Evolutionary conservation across 2,797 vertebrate genomes (phyloP), one percentile per base, ranked within the genome.

Genomic region (Macropodus opercularis): DNA sequence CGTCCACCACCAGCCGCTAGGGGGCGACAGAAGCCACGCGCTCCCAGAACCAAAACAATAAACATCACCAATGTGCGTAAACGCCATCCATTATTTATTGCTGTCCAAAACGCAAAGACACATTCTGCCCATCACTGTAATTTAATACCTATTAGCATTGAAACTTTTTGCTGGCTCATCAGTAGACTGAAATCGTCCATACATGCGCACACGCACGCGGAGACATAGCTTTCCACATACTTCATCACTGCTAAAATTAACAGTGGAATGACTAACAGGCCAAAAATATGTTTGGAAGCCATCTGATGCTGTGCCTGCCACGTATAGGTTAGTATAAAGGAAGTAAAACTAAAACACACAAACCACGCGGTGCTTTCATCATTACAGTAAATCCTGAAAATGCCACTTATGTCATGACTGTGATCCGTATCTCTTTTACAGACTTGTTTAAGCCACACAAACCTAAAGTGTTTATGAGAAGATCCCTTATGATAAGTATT

Each of bases 261-360:
- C 9, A 8, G 5, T 8, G 3, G 11, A 27, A 15, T 84, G 59
- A 80, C 52, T 65, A 41, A 72, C n/a, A 41, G 3, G 5, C n/a
- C 13, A 46, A 4, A 55, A 44, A 47, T 50, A 65, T 59, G 35
- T 50, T 2, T 22, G 2, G 12, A 12, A 44, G 19, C 22, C 63
- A 60, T 36, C 17, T 32, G 34, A 52, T 32, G 1, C 29, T 40
- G 42, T 24, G 21, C 18, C 12, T 46, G 26, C 31, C n/a, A 36
- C 15, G 13, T 61, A 1, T 36, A 2, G 22, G 12, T 0, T 11
- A 7, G 5, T 8, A 6, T 8, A 57, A 43, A 65, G 80, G 80
- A 88, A 84, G 81, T 77, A 62, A 80, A 62, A 69, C 42, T 43
- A 3, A 10, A 35, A 35, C 21, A 10, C 31, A 35, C 21, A 6